Evolutionary conservation across 2,888 invertebrate genomes (phyloP).

Genomic region (Hydrotaea cyrtoneurina): DNA sequence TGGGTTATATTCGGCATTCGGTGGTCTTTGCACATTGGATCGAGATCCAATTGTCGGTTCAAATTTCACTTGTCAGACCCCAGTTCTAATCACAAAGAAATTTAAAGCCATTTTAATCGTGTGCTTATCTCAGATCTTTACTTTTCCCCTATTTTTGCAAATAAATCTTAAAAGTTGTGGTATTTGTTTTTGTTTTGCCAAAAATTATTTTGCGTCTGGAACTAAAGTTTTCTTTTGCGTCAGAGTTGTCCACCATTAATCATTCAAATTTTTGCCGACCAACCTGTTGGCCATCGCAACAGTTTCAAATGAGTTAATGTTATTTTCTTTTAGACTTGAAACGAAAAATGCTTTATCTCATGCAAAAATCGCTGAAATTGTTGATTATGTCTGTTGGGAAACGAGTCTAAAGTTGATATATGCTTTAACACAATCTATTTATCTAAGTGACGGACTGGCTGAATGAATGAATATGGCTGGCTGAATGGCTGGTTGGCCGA

Average conservation of each 20-base stretch:
- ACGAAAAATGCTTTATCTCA: constrained; percentile 10
- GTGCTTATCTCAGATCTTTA: no score
- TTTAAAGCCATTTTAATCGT: no score
- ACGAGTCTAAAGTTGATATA: background rate
- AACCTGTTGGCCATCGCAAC: background rate
- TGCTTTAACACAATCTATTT: background rate
- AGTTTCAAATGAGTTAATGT: background rate
- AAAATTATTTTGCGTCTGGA: no score
- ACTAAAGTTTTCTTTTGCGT: no score
- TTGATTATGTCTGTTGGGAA: constrained; percentile 9
- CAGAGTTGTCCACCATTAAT: background rate
- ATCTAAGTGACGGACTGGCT: background rate
- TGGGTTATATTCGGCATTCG: no score
- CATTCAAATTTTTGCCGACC: background rate
- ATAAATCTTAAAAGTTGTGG: no score
- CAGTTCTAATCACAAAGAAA: no score
- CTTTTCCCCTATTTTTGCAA: no score
- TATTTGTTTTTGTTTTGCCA: background rate
- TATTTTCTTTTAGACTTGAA: background rate
- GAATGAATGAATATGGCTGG: no score
- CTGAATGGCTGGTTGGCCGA: background rate
- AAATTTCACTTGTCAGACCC: no score
- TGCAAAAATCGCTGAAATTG: constrained; percentile 6
- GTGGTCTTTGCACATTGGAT: no score
- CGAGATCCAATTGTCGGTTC: no score